Evolutionary conservation across 2,797 vertebrate species (phyloP), one percentile per base, ranked within the genome.

Genomic region (Chrysolophus pictus): DNA sequence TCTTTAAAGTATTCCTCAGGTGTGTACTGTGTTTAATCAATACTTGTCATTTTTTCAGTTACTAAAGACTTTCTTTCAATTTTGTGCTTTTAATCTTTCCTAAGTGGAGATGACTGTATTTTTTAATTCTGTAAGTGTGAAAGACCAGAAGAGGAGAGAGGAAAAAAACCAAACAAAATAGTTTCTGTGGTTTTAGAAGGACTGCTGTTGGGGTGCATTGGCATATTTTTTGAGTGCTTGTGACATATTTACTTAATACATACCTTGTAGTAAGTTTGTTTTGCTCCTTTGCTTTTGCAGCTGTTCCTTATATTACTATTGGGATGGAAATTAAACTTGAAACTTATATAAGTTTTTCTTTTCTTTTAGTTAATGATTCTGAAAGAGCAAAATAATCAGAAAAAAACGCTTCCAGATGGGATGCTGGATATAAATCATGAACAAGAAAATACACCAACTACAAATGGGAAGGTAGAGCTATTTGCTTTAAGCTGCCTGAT

Each of bases 371-470:
- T 99, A 95, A 97, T 98, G 87, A 98, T 98, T 96, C 97, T 99
- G 86, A 98, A 99, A 97, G 99, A 99, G 94, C 99, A 99, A 97
- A 98, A 96, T 97, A 98, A 97, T 96, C 98, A 98, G 97, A 99
- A 99, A 96, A 99, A 98, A 97, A 95, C 97, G 47, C 96, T 98
- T 80, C 95, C 97, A 39, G 99, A 99, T n/a, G 98, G 98, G 82
- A 97, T 97, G 82, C 96, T 97, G 35, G 98, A 99, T 88, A 80
- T 98, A 69, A 99, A 98, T 97, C 98, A 98, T 35, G 98, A 98
- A 68, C 98, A 98, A 42, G 99, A 99, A 85, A 98, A 96, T 80
- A 91, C 97, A 9, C 98, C 98, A 0, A 99, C 98, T 97, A 98
- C 99, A 6, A 99, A 99, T 15, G 99, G 99, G 85, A 98, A 99